Base-by-base conservation (phyloP, 2,888 invertebrate genomes). In the Phyllotreta cruciferae region DNA sequence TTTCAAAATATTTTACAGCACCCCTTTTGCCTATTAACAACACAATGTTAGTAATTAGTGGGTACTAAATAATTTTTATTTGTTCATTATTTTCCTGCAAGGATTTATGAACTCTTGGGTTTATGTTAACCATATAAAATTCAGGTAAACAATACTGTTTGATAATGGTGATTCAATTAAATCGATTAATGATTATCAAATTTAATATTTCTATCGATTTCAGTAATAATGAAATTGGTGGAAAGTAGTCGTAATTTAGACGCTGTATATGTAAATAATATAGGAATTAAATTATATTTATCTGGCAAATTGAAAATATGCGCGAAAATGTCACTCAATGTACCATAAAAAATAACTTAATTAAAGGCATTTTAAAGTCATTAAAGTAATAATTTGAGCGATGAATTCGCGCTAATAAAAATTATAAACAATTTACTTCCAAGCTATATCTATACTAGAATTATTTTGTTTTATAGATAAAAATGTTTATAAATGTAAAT, bases 401-500 rank as follows among this genome's bases (percentile, higher is more conserved):
- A 52, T 10, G 9, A 14, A 14, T 52, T 52, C 41, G 34, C 14
- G 37, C 6, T 9, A 44, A 35, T 47, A 44, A 39, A 50, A 38
- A 44, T 42, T 60, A 55, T 56, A 39, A 60, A 58, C 11, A 24
- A 24, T 24, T 24, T 55, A 54, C 42, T 44, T 60, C 60, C 44
- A 39, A 58, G 36, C 50, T 58, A 50, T 60, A 49, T 24, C 10
- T 10, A 39, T 57, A 60, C 37, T 53, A 5, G 14, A 60, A 53
- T 52, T 52, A 56, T 60, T 57, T 39, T 52, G 9, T 38, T 53
- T 55, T 24, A 38, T 66, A 63, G 63, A 50, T 38, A 52, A 60
- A 37, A 37, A 62, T 65, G 64, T 67, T 66, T 60, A 67, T 69
- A 67, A 62, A 58, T 69, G 67, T 69, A 69, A 62, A 69, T 69